Percentiles rank a stretch among this genome's conserved stretches.
Conservation (phyloP, 2,888 invertebrate genomes). For the Panzeria rudis region DNA sequence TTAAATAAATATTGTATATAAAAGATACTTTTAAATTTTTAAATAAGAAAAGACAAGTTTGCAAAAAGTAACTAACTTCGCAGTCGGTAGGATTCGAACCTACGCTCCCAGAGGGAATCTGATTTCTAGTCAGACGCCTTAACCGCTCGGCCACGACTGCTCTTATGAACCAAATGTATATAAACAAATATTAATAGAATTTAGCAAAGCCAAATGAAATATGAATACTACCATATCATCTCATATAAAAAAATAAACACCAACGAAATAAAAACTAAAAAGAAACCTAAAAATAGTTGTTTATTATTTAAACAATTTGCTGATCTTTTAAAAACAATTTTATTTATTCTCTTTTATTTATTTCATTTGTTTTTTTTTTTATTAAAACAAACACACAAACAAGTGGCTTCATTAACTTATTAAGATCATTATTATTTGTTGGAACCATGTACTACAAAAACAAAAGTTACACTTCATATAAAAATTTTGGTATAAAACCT, state of each 20-base stretch:
- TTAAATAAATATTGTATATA: no score
- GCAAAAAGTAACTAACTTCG: slow-evolving; percentile 59
- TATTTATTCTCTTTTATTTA: slow-evolving; percentile 14
- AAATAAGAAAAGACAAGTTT: background rate
- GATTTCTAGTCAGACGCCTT: slow-evolving; percentile 83
- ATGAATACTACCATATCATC: no score
- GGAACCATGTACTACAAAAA: background rate
- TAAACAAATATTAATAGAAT: background rate
- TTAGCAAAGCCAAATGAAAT: no score
- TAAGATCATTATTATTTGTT: slow-evolving; percentile 42
- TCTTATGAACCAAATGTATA: background rate
- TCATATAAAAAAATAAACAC: background rate
- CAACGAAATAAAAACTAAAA: background rate
- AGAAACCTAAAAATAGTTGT: background rate
- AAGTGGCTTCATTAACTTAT: slow-evolving; percentile 41
- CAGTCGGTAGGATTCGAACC: slow-evolving; percentile 82
- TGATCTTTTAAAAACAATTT: slow-evolving; percentile 16
- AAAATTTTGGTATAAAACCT: slow-evolving; percentile 51
- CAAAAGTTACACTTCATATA: slow-evolving; percentile 33
- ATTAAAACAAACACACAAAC: slow-evolving; percentile 4
- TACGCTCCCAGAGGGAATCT: slow-evolving; percentile 83
- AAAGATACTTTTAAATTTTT: background rate
- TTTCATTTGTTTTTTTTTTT: slow-evolving; percentile 1
- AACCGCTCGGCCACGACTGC: slow-evolving; percentile 83
- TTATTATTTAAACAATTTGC: slow-evolving; percentile 20